phyloP scores from a whole-genome alignment of 37 sponge, comb jelly and placozoan genomes.

The Eunapius fragilis region DNA sequence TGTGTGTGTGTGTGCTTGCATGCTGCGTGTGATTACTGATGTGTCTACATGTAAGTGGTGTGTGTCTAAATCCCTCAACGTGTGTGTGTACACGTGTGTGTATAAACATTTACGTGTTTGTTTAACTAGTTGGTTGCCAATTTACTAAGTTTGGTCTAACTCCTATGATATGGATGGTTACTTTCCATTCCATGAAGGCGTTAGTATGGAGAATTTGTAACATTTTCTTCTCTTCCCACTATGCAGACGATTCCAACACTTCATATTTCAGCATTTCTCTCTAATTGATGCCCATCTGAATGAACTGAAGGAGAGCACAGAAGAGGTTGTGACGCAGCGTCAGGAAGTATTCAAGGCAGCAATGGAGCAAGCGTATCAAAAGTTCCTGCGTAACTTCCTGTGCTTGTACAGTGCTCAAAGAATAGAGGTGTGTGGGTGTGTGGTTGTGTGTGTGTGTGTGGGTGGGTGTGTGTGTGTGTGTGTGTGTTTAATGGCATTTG shows the following conservation, averaged over 20 bases:
- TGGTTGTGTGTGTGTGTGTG: too few relatives aligned
- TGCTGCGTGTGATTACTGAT: neutral
- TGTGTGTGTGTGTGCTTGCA: neutral
- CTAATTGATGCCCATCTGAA: slow-evolving; percentile 75
- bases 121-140: too few relatives aligned
- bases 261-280: slow-evolving; percentile 77
- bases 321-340: slow-evolving; percentile 20
- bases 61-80: neutral
- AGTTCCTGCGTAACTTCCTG: slow-evolving; percentile 42
- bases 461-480: too few relatives aligned
- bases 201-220: neutral
- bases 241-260: slow-evolving; percentile 40
- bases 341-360: neutral
- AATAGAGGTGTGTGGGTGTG: slow-evolving; percentile 34
- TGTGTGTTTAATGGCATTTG: too few relatives aligned
- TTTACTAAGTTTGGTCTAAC: too few relatives aligned
- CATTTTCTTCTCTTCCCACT: neutral
- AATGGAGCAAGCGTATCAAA: slow-evolving; percentile 28
- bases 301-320: slow-evolving; percentile 48
- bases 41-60: neutral
- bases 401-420: slow-evolving; percentile 56
- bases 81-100: neutral
- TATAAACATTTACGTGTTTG: neutral
- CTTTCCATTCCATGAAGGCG: neutral
- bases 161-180: too few relatives aligned